Percentiles rank a stretch among this genome's conserved stretches.
These are phyloP conservation scores for Oophaga sylvatica DNA, from an alignment of 2,797 vertebrate genomes.

Conservation along the genomic window DNA sequence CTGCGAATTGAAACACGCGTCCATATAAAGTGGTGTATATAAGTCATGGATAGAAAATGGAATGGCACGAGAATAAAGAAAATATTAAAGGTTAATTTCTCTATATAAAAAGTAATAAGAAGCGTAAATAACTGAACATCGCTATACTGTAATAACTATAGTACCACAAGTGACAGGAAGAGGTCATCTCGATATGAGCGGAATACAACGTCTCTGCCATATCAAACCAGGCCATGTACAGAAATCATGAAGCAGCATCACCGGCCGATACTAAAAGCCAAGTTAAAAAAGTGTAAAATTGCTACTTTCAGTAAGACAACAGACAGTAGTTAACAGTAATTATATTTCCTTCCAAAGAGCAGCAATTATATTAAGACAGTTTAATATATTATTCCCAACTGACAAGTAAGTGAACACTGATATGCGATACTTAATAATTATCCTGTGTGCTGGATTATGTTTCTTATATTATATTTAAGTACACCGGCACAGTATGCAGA, in stretches of 20 bases:
- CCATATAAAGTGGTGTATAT: not conserved
- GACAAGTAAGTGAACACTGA: constrained; percentile 19
- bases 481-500: not conserved
- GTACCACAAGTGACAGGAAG: not conserved
- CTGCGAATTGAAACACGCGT: not conserved
- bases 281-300: constrained; percentile 32
- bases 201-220: not conserved
- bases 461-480: constrained; percentile 5
- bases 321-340: constrained; percentile 47
- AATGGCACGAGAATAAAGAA: not conserved
- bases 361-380: constrained; percentile 31
- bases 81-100: not conserved
- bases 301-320: constrained; percentile 40
- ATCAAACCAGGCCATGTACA: not conserved
- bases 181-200: not conserved
- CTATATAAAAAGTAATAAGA: not conserved
- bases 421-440: constrained; percentile 42
- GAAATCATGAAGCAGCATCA: not conserved
- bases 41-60: not conserved
- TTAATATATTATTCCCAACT: constrained; percentile 28
- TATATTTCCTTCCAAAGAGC: constrained; percentile 34
- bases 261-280: not conserved
- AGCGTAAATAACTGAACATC: not conserved
- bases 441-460: not conserved
- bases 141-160: not conserved